Conservation (phyloP, 2,113 vertebrate genomes). For the Saccopteryx bilineata region DNA sequence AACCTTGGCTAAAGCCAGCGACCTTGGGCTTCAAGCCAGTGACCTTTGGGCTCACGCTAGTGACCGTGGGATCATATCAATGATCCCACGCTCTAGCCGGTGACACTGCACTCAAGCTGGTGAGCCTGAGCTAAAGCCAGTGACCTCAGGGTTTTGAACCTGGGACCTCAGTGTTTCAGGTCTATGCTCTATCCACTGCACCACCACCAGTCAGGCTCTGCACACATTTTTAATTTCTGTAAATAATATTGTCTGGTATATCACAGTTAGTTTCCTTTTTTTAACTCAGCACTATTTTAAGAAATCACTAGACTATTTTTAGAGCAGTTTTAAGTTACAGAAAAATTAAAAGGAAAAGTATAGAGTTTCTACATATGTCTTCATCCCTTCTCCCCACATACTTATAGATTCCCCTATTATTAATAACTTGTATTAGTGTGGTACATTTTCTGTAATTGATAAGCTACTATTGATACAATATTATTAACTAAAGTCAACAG, state of each 20-base stretch:
- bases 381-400: background rate
- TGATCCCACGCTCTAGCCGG: too few relatives aligned
- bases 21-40: too few relatives aligned
- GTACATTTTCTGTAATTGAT: background rate
- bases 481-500: background rate
- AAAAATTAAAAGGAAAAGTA: slow-evolving; percentile 14
- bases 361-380: background rate
- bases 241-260: background rate
- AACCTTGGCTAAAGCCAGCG: too few relatives aligned
- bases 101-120: too few relatives aligned
- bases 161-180: too few relatives aligned
- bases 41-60: too few relatives aligned
- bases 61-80: too few relatives aligned
- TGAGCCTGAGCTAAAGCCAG: too few relatives aligned
- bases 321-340: background rate
- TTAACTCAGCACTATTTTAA: background rate
- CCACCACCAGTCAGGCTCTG: too few relatives aligned
- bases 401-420: background rate
- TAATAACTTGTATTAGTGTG: background rate
- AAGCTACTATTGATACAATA: background rate
- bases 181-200: too few relatives aligned
- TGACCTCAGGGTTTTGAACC: too few relatives aligned
- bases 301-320: background rate
- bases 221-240: slow-evolving; percentile 17
- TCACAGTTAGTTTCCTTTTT: background rate